Evolutionary conservation across 2,888 invertebrate species (phyloP).

Genomic region (Agyllia agylla): DNA sequence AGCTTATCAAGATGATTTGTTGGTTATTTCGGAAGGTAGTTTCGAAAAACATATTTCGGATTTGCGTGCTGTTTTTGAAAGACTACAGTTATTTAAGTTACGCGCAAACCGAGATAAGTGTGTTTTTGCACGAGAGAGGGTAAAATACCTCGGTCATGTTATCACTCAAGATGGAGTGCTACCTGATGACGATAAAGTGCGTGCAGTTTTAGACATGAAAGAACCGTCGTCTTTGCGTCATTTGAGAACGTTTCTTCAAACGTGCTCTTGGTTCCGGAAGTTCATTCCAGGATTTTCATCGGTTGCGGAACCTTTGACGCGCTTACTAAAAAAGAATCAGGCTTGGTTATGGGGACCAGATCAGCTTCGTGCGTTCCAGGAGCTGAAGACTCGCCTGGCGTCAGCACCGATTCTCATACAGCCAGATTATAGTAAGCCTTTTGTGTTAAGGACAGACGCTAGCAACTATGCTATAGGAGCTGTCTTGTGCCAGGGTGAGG

Average conservation of each 20-base stretch:
- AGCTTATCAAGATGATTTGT: neutral
- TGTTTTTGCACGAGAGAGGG: neutral
- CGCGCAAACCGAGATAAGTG: conserved; percentile 10
- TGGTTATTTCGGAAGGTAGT: neutral
- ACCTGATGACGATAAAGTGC: neutral
- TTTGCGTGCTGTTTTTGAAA: neutral
- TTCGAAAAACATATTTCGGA: neutral
- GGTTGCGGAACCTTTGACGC: conserved; percentile 78
- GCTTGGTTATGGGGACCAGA: neutral
- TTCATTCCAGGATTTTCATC: conserved; percentile 23
- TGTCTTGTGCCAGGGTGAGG: too few relatives aligned
- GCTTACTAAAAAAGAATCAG: conserved; percentile 77
- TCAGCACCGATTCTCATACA: neutral
- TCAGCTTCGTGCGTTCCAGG: neutral
- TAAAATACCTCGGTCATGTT: neutral
- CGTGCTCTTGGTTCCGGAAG: conserved; percentile 20
- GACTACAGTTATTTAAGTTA: neutral
- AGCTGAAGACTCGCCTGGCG: neutral
- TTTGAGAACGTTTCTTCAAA: conserved; percentile 27
- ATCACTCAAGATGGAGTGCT: neutral
- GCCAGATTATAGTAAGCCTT: neutral
- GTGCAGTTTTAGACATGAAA: conserved; percentile 12
- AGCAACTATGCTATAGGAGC: neutral
- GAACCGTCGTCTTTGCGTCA: neutral
- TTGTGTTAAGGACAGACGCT: neutral